Conservation (phyloP, 2,113 vertebrate species). For the Mastomys natalensis region DNA sequence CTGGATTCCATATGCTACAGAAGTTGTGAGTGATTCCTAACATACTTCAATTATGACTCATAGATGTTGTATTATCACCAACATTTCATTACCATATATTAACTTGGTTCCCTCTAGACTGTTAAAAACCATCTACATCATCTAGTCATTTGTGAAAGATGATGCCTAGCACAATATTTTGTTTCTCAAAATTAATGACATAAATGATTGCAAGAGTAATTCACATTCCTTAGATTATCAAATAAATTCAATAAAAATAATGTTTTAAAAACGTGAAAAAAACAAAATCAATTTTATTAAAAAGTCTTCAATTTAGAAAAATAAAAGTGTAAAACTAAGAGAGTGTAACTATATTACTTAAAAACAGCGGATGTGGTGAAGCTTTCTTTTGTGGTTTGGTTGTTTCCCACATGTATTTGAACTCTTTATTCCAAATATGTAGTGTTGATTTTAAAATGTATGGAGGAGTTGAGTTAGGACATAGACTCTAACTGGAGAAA, state of each 20-base stretch:
- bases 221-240: neutral
- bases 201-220: neutral
- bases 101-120: neutral
- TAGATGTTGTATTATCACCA: neutral
- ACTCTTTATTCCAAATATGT: too few relatives aligned
- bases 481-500: too few relatives aligned
- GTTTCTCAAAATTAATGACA: neutral
- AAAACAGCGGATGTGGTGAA: too few relatives aligned
- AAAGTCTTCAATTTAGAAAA: too few relatives aligned
- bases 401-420: too few relatives aligned
- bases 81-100: neutral
- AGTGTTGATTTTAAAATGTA: too few relatives aligned
- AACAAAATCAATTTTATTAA: neutral
- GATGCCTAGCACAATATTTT: neutral
- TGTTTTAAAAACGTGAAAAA: neutral
- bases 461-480: too few relatives aligned
- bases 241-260: neutral
- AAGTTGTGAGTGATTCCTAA: neutral
- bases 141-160: neutral
- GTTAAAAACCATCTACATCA: neutral
- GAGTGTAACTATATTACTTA: too few relatives aligned
- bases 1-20: neutral
- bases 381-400: too few relatives aligned
- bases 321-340: too few relatives aligned
- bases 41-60: neutral